Percentiles rank a stretch among this genome's conserved stretches.
Evolutionary conservation across 2,113 vertebrate species (phyloP).

Genomic region (Hippocampus zosterae): DNA sequence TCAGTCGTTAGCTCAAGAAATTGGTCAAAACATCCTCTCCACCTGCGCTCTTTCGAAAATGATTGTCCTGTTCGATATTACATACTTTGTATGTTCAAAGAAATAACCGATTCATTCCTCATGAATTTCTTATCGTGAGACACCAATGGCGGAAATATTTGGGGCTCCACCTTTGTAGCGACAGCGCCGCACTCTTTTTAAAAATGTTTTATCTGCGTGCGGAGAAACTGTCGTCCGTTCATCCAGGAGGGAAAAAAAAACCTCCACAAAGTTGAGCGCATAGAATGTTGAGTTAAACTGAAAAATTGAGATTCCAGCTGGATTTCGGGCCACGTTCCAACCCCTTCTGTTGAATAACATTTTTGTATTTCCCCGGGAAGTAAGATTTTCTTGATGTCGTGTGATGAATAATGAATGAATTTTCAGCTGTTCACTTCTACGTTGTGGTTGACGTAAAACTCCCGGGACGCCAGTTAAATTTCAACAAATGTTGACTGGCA

Average conservation of each 20-base stretch:
- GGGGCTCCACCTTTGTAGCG: no score
- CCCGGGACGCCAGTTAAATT: conserved; percentile 45
- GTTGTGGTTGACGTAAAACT: conserved; percentile 43
- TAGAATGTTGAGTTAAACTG: background rate
- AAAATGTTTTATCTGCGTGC: no score
- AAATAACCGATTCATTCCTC: no score
- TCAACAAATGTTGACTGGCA: conserved; percentile 38
- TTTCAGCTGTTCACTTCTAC: conserved; percentile 8
- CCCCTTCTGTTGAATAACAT: background rate
- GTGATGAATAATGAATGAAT: background rate
- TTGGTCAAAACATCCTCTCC: no score
- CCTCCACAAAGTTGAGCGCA: background rate
- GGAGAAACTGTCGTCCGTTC: background rate
- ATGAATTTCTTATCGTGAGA: no score
- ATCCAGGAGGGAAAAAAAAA: background rate
- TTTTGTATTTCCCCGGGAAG: background rate
- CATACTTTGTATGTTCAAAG: no score
- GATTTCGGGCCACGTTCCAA: background rate
- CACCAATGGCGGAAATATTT: no score
- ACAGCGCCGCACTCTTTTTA: no score
- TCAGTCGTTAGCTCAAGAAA: no score
- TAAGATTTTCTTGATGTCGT: background rate
- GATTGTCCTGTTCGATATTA: no score
- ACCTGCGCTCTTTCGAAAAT: no score
- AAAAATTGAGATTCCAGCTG: background rate